Evolutionary conservation across 2,797 vertebrate genomes (phyloP), one percentile per base, ranked within the genome.

Genomic region (Eulemur mongoz): DNA sequence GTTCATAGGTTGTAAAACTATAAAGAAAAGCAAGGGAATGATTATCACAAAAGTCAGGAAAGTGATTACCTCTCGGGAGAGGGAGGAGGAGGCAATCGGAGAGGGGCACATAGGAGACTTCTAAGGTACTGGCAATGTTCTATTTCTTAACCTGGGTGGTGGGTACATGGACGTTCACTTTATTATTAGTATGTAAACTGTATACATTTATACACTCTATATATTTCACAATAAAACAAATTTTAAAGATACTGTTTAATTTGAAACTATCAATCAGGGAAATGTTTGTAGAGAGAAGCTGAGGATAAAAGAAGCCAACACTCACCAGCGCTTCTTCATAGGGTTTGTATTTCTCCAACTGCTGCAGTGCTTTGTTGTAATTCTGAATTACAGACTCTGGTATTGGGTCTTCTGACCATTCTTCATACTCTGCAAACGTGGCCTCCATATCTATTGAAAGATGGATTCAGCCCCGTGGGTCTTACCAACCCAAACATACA

Each of bases 381-480:
- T 45, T 99, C 97, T 99, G 98, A 4, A 98, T 54, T 23, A 99
- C 98, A 0, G 97, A 94, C 59, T 99, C 99, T 1, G 99, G 93
- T 15, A 99, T 98, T 0, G 99, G 99, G 0, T 99, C 98, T n/a
- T 99, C 99, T 2, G 99, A 99, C 99, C 99, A 99, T 67, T 99
- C 99, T 75, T 99, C 99, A 48, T 99, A 99, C 89, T 99, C 99
- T 5, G 99, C 99, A 79, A 99, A 99, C 0, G 99, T 99, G 52
- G 98, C 98, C 76, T 99, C 99, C 99, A 99, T 99, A 92, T 99
- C 99, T 99, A 75, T 40, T 7, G 65, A 86, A 96, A 96, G 93
- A 96, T 1, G 23, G 78, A 96, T 52, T 88, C 72, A 80, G 52
- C 0, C 87, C 86, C 30, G 3, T 63, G 0, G 17, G 12, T 32